Evolutionary conservation across 1,140 invertebrate species (phyloP), one percentile per base, ranked within the genome.

Genomic region (Drosophila pseudoananassae): DNA sequence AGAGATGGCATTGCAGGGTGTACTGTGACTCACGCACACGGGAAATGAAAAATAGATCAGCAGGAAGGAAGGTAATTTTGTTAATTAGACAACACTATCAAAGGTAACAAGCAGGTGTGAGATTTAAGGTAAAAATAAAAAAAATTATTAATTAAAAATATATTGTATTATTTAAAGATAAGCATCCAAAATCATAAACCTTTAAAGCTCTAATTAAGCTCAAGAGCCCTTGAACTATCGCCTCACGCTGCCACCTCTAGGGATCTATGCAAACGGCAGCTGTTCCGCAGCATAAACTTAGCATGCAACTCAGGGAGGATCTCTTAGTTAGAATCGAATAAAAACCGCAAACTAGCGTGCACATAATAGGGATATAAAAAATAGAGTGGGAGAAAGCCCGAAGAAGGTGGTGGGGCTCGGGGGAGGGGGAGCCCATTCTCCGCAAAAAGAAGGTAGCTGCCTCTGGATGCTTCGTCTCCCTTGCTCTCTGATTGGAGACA

Each of bases 341-440:
- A 29, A 69, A 69, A 55, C 63, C 63, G 43, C 64, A 69, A 25
- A 66, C 15, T 69, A 49, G 64, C 66, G 66, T 69, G 66, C 66
- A 49, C 50, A 31, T 69, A 69, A 69, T 69, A 56, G 63, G 64
- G 63, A 55, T 20, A 69, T 20, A 5, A 51, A 8, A 15, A 0
- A 36, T 5, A 8, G 29, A 31, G 20, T 36, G 47, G 45, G 7
- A 40, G 5, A 27, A 12, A 38, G 40, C 14, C 33, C 12, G 4
- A 36, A 36, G 33, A 36, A 36, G 33, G 33, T 36, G 31, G 31
- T 9, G 1, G 1, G 0, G 8, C 31, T 20, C 20, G 20, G 20
- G 0, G 8, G 31, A 10, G 31, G 9, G 29, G 31, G 31, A 31
- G 8, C 7, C 31, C 31, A 40, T 40, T 40, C 38, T 40, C 38